Base-by-base conservation (phyloP, 2,888 invertebrate species). In the Zootermopsis nevadensis region DNA sequence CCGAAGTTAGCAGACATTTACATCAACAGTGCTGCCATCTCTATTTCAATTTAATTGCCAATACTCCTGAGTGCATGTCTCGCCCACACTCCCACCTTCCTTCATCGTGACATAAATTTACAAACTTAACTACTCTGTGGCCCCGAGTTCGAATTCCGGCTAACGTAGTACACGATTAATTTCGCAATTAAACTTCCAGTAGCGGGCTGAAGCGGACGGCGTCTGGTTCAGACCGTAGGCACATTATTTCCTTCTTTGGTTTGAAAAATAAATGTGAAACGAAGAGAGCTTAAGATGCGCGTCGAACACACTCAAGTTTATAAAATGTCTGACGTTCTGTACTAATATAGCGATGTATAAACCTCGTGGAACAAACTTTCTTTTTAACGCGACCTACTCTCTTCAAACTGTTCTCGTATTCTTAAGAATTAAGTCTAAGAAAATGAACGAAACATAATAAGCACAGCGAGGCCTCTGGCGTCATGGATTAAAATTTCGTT, bases 91-190 rank as follows among this genome's bases (percentile, higher is more conserved):
- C 53, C 53, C 53, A 24, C 15, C 15, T 15, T 19, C 3, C 24
- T 53, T 53, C 38, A 38, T 7, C 4, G 38, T 7, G 10, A 38
- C 38, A 38, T 38, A 10, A 38, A 4, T 38, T 38, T 38, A 38
- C 6, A 74, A 55, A 1, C 60, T 15, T 7, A 30, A 55, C 31
- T 55, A 79, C 55, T 33, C 77, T 79, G 35, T 55, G 77, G 55
- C 55, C 77, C 77, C 31, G 30, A 60, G 2, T 31, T 79, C 77
- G 77, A 79, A 24, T 33, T n/a, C 77, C 55, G 77, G 55, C 31
- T 79, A 77, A 48, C 77, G 48, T 30, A 38, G 3, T n/a, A 35
- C 60, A 15, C n/a, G 6, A 15, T 15, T 15, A 60, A n/a, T n/a
- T n/a, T 76, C 60, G 60, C n/a, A n/a, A 15, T 15, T 15, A 60